Percentiles rank a stretch among this genome's conserved stretches.
Conservation (phyloP, 2,888 invertebrate species). For the Macrophya alboannulata region DNA sequence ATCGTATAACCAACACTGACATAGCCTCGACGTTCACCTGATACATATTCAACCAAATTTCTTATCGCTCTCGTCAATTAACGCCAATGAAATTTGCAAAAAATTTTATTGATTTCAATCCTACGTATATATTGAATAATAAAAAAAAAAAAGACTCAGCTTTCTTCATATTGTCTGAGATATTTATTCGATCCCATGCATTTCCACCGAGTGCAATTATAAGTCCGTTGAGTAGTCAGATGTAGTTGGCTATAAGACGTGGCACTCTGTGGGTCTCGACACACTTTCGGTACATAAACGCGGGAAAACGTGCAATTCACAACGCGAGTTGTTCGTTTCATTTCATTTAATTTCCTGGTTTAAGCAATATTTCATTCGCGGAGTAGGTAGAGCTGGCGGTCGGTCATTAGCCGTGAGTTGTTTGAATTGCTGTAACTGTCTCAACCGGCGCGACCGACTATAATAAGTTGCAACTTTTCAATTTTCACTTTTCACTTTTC, state of each 20-base stretch:
- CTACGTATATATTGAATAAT: too few species aligned
- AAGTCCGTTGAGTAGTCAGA: background rate
- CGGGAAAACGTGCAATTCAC: constrained; percentile 76
- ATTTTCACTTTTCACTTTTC: constrained; percentile 33
- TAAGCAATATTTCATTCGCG: constrained; percentile 68
- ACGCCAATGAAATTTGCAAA: too few species aligned
- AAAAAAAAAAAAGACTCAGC: too few species aligned
- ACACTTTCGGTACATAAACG: constrained; percentile 44
- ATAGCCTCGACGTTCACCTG: too few species aligned
- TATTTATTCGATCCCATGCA: too few species aligned
- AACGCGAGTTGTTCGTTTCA: constrained; percentile 61
- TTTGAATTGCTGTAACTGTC: constrained; percentile 12
- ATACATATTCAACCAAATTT: too few species aligned
- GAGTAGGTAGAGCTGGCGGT: background rate
- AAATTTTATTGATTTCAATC: too few species aligned
- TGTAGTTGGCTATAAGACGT: background rate
- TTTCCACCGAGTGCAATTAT: background rate
- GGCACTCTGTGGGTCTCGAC: constrained; percentile 25
- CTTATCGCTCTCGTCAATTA: too few species aligned
- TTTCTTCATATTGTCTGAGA: background rate
- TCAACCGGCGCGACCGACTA: background rate
- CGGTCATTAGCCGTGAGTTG: constrained; percentile 68
- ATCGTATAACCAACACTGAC: background rate
- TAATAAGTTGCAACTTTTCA: background rate
- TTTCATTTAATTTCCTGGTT: constrained; percentile 76